phyloP scores from a whole-genome alignment of 2,797 vertebrate genomes.

The Sebastes cheni region DNA sequence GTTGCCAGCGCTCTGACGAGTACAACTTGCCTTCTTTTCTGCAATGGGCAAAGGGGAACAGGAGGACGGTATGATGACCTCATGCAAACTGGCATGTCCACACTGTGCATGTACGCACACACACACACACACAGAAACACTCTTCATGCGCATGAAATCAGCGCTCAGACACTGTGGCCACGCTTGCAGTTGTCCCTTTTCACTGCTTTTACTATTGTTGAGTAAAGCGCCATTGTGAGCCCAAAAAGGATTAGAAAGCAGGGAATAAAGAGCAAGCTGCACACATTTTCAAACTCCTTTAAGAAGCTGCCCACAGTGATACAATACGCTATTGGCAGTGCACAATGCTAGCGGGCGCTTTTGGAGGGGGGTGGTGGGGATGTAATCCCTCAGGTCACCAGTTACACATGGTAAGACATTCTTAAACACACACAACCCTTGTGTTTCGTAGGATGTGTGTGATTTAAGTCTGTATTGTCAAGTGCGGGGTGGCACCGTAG shows the following conservation, averaged over 20 bases:
- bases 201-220: conserved; percentile 69
- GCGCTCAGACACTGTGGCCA: conserved; percentile 72
- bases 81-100: conserved; percentile 61
- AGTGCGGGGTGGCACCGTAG: conserved; percentile 33
- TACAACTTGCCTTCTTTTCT: conserved; percentile 43
- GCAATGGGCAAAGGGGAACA: conserved; percentile 8
- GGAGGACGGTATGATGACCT: conserved; percentile 48
- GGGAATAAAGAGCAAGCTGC: conserved; percentile 65
- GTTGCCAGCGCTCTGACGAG: conserved; percentile 46
- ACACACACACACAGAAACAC: conserved; percentile 5
- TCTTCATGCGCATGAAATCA: conserved; percentile 71
- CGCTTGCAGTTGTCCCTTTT: conserved; percentile 74
- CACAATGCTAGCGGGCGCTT: conserved; percentile 46
- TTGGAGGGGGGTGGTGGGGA: conserved; percentile 4
- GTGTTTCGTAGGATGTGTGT: conserved; percentile 37
- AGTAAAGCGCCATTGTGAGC: conserved; percentile 71
- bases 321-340: conserved; percentile 50
- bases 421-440: conserved; percentile 51
- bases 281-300: conserved; percentile 68
- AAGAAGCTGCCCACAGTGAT: conserved; percentile 57
- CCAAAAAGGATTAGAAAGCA: conserved; percentile 75
- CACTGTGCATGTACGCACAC: background rate
- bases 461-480: conserved; percentile 63
- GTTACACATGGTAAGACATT: conserved; percentile 58
- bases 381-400: conserved; percentile 68